Base-by-base conservation (phyloP, 2,888 invertebrate species). In the Nemapogon koenigi region DNA sequence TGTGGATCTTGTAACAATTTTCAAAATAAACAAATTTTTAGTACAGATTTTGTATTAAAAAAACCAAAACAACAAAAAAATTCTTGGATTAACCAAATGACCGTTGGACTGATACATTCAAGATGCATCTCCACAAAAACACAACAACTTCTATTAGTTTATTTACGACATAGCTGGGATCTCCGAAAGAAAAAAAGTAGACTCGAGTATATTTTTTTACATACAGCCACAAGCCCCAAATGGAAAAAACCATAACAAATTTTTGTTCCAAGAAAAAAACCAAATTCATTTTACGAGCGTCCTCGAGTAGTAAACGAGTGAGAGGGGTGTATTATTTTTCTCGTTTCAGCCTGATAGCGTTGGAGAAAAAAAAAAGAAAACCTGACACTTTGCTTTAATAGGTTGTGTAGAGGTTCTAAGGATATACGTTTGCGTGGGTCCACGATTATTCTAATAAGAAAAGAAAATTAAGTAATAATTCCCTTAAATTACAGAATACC, bases 201-300 rank as follows among this genome's bases (percentile, higher is more conserved):
- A 18, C 18, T 11, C 8, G 29, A 35, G 46, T 49, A 45, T 43
- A n/a, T 45, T 41, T 64, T 65, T 59, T 57, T 43, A 41, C 45
- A 35, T 44, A n/a, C 41, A 46, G 46, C 50, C 50, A 48, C 52
- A 52, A 16, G 51, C 50, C 55, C 55, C 49, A 48, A 48, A 49
- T 53, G 51, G 66, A 72, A 73, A 67, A 76, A 72, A 75, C 60
- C 71, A 70, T 71, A 76, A 76, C 73, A 75, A 62, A 61, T 72
- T 76, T 73, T 68, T 71, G 66, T 71, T 47, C 52, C 55, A 46
- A 54, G 16, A 16, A 32, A 40, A 40, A 42, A 35, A 19, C 62
- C 57, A 62, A 64, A 75, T 64, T 65, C 57, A 61, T 68, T 76
- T 71, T 75, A 78, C 73, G 75, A 76, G 67, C 63, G 59, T 59